Evolutionary conservation across 2,113 vertebrate genomes (phyloP).

Genomic region (Peromyscus californicus): DNA sequence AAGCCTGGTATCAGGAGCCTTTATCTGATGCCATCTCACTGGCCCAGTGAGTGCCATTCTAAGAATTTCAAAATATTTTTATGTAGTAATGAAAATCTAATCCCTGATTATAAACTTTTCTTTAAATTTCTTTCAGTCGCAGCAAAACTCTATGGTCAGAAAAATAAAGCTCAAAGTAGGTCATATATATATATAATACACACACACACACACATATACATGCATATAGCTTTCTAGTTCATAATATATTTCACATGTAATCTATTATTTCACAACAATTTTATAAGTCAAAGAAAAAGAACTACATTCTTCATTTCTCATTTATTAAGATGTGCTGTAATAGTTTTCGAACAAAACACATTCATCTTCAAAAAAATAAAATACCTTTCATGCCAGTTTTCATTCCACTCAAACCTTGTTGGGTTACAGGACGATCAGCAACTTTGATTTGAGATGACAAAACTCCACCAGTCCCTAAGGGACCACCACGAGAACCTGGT

Average conservation of each 20-base stretch:
- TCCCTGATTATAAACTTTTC: conserved; percentile 30
- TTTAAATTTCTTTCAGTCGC: conserved; percentile 39
- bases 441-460: conserved; percentile 96
- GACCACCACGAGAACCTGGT: conserved; percentile 89
- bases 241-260: conserved; percentile 50
- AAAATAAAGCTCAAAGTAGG: conserved; percentile 39
- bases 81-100: conserved; percentile 18
- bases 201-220: not conserved
- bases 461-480: conserved; percentile 87
- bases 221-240: not conserved
- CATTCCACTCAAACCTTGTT: conserved; percentile 98
- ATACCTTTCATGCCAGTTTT: conserved; percentile 97
- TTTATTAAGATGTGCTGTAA: not conserved
- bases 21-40: too few species aligned
- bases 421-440: conserved; percentile 96
- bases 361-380: conserved; percentile 56
- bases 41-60: conserved; percentile 25
- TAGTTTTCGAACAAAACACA: conserved; percentile 32
- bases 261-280: conserved; percentile 12
- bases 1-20: not conserved
- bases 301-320: conserved; percentile 15
- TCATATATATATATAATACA: not conserved
- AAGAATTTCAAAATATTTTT: conserved; percentile 53
- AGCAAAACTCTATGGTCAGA: conserved; percentile 16
- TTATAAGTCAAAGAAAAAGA: conserved; percentile 39